These are phyloP conservation scores for Diplodus sargus DNA, from an alignment of 2,797 vertebrate species.

Conservation along the genomic window DNA sequence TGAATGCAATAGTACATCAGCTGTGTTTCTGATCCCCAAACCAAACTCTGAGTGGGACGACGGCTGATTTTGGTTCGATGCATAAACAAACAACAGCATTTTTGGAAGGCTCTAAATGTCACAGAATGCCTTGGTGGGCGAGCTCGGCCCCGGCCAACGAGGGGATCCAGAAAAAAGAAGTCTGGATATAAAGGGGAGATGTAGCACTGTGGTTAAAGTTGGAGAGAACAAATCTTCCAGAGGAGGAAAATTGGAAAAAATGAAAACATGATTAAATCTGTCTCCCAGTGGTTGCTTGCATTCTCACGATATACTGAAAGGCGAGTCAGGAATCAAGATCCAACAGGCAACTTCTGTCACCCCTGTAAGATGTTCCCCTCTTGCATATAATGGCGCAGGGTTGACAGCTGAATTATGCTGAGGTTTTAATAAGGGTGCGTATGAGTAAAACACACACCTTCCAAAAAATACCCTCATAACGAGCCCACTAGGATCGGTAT, in stretches of 20 bases:
- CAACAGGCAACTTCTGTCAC: constrained; percentile 44
- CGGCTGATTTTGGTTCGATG: constrained; percentile 58
- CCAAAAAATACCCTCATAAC: constrained; percentile 8
- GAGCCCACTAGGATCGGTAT: constrained; percentile 14
- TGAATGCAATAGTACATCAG: constrained; percentile 42
- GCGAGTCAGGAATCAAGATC: constrained; percentile 47
- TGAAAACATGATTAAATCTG: constrained; percentile 72
- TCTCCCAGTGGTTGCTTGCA: constrained; percentile 56
- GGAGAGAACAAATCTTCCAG: constrained; percentile 58
- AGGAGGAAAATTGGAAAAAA: constrained; percentile 62
- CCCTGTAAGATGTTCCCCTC: constrained; percentile 24
- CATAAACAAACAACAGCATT: constrained; percentile 62
- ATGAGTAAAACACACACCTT: constrained; percentile 15
- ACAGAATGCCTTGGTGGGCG: constrained; percentile 49
- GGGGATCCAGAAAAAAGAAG: neutral
- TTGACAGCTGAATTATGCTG: constrained; percentile 42
- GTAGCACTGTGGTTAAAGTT: constrained; percentile 45
- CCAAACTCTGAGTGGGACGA: constrained; percentile 34
- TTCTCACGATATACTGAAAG: constrained; percentile 72
- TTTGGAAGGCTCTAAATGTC: constrained; percentile 65
- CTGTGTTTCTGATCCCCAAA: constrained; percentile 31
- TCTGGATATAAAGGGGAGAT: constrained; percentile 29
- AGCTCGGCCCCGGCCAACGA: constrained; percentile 3
- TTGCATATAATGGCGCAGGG: neutral
- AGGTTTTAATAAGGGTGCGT: constrained; percentile 24